These are phyloP conservation scores for Drosophila guanche DNA, from an alignment of 1,140 invertebrate species.

Conservation along the genomic window DNA sequence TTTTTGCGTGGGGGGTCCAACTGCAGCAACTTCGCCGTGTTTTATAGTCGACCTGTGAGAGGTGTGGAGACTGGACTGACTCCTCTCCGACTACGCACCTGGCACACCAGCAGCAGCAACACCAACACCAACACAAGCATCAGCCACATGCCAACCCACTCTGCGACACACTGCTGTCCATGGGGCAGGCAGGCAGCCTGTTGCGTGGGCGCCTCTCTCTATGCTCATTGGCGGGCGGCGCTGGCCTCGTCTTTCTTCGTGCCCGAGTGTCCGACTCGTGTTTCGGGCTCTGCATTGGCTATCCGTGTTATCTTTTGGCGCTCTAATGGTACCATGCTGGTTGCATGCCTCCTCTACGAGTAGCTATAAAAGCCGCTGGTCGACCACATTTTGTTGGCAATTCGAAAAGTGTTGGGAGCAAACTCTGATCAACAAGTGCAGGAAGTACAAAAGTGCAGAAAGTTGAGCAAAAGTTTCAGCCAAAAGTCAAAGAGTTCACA, in stretches of 20 bases:
- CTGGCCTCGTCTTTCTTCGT: conserved; percentile 45
- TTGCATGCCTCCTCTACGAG: conserved; percentile 21
- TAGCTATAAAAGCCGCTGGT: conserved; percentile 70
- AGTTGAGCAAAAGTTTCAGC: conserved; percentile 24
- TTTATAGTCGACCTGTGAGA: conserved; percentile 1
- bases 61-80: neutral
- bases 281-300: conserved; percentile 55
- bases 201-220: conserved; percentile 59
- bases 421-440: conserved; percentile 33
- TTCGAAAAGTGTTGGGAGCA: conserved; percentile 60
- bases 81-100: conserved; percentile 10
- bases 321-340: conserved; percentile 14
- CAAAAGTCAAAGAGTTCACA: conserved; percentile 40
- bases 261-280: conserved; percentile 23
- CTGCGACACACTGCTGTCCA: neutral
- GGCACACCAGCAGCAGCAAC: neutral
- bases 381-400: conserved; percentile 68
- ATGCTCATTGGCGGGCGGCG: conserved; percentile 63
- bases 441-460: conserved; percentile 17
- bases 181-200: conserved; percentile 39
- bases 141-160: conserved; percentile 1
- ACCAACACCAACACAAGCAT: neutral
- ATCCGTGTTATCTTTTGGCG: conserved; percentile 55
- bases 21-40: conserved; percentile 20
- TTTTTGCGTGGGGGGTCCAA: conserved; percentile 21